A percentile compares a stretch with the other conserved stretches of the same genome.
Evolutionary conservation across 2,797 vertebrate species (phyloP).

Genomic region (Gouania willdenowi): DNA sequence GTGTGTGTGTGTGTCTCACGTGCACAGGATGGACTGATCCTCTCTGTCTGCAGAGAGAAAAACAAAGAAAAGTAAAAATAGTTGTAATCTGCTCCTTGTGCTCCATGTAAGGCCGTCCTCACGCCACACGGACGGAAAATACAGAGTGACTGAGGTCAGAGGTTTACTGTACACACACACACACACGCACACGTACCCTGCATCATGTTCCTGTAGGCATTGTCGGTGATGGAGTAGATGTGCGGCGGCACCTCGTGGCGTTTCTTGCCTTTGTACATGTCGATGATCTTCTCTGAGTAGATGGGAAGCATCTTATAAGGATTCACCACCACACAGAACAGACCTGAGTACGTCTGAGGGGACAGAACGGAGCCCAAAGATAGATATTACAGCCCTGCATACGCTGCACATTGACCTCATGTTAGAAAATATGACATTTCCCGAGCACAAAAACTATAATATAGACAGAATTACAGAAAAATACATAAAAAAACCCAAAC

Average conservation of each 20-base stretch:
- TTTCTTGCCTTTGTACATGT: slow-evolving; percentile 99
- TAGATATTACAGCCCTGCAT: no score
- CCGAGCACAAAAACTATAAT: no score
- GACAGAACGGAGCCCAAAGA: no score
- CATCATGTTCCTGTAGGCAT: slow-evolving; percentile 97
- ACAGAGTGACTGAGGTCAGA: slow-evolving; percentile 29
- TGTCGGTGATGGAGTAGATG: slow-evolving; percentile 96
- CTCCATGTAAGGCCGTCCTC: slow-evolving; percentile 62
- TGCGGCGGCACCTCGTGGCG: slow-evolving; percentile 95
- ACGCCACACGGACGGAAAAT: slow-evolving; percentile 46
- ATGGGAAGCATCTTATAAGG: slow-evolving; percentile 97
- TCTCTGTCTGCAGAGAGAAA: slow-evolving; percentile 84
- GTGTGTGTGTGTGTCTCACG: slow-evolving; percentile 89
- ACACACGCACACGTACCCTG: slow-evolving; percentile 77
- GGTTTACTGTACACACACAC: slow-evolving; percentile 1
- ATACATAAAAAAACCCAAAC: no score
- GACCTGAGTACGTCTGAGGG: slow-evolving; percentile 90
- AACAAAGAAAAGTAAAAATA: neutral
- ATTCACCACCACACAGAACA: slow-evolving; percentile 96
- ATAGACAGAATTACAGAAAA: no score
- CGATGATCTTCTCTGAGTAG: slow-evolving; percentile 94
- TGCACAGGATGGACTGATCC: slow-evolving; percentile 97
- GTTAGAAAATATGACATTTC: no score
- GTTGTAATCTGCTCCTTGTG: slow-evolving; percentile 49
- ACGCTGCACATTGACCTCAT: no score